Conservation (phyloP, 1,140 invertebrate genomes). For the Ooceraea biroi region DNA sequence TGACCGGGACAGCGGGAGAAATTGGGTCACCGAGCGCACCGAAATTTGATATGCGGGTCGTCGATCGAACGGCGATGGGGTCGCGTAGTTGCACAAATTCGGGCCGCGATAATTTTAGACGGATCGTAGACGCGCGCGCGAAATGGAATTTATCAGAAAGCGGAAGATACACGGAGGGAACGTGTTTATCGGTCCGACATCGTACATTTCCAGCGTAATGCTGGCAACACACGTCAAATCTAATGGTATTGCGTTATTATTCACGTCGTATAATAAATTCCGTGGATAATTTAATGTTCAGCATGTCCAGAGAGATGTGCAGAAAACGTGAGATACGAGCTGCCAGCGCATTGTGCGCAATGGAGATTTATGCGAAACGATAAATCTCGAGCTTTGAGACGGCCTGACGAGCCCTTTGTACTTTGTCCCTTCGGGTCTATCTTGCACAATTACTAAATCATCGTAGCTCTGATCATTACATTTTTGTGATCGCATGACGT, state of each 20-base stretch:
- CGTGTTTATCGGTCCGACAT: not conserved
- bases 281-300: not conserved
- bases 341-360: slow-evolving; percentile 4
- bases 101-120: slow-evolving; percentile 1
- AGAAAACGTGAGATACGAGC: slow-evolving; percentile 12
- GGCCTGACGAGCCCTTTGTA: not conserved
- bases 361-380: slow-evolving; percentile 6
- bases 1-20: slow-evolving; percentile 4
- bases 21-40: slow-evolving; percentile 19
- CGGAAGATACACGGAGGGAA: not conserved
- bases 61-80: slow-evolving; percentile 1
- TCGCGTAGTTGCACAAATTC: not conserved
- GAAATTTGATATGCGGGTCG: not conserved
- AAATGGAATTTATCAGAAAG: not conserved
- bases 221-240: not conserved
- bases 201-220: not conserved
- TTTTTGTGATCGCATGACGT: no score
- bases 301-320: not conserved
- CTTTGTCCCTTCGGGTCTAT: no score
- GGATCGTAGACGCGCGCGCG: not conserved
- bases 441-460: no score
- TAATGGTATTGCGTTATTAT: slow-evolving; percentile 7
- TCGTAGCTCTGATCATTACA: no score
- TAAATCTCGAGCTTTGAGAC: slow-evolving; percentile 20
- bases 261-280: slow-evolving; percentile 13